These are phyloP conservation scores for Triplophysa yarkandensis DNA, from an alignment of 2,797 vertebrate species.

Conservation along the genomic window DNA sequence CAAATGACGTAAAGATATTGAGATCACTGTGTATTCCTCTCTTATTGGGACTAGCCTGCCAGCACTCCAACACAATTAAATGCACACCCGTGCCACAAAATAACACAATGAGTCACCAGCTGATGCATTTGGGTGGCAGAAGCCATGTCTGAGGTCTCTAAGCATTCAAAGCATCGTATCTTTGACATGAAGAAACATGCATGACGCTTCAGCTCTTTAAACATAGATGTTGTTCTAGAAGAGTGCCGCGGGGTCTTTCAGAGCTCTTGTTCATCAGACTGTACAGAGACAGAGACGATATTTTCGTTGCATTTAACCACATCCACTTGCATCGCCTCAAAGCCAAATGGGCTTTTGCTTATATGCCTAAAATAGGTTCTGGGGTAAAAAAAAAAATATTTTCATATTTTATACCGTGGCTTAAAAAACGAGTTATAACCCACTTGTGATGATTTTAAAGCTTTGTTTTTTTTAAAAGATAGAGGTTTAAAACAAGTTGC, in stretches of 20 bases:
- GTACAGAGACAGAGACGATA: not conserved
- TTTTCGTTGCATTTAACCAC: no score
- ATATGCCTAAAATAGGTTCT: no score
- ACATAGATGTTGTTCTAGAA: slow-evolving; percentile 6
- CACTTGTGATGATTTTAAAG: no score
- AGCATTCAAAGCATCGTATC: not conserved
- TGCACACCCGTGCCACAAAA: not conserved
- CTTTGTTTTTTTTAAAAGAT: no score
- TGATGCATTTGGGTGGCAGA: slow-evolving; percentile 24
- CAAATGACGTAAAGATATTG: slow-evolving; percentile 49
- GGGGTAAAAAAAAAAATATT: no score
- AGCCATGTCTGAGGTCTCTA: slow-evolving; percentile 1
- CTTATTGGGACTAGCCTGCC: slow-evolving; percentile 33
- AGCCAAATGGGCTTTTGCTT: no score
- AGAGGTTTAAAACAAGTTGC: no score
- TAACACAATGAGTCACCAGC: slow-evolving; percentile 20
- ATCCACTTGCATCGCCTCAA: no score
- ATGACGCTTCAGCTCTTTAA: not conserved
- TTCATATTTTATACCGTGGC: no score
- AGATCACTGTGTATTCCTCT: slow-evolving; percentile 20
- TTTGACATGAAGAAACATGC: slow-evolving; percentile 9
- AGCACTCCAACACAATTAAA: slow-evolving; percentile 39
- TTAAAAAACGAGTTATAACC: no score
- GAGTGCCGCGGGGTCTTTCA: not conserved
- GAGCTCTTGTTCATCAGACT: not conserved